Evolutionary conservation across 2,888 invertebrate genomes (phyloP), one percentile per base, ranked within the genome.

Genomic region (Endotricha flammealis): DNA sequence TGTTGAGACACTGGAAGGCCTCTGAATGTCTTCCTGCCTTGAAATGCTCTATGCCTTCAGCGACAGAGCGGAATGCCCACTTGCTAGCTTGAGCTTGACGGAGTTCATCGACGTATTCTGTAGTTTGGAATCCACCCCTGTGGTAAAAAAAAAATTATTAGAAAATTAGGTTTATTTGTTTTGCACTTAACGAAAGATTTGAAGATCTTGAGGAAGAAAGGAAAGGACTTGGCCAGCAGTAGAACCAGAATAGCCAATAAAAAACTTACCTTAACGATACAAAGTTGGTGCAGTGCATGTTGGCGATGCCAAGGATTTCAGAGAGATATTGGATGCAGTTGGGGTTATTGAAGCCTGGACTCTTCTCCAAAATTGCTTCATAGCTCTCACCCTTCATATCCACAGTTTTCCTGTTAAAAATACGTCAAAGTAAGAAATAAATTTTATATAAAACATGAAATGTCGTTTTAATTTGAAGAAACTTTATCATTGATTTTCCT

Each of bases 41-140:
- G 83, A 97, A 97, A 82, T 95, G 94, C 64, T 95, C 94, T 58
- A 98, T 97, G 12, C 98, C 98, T 76, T 97, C 95, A n/a, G 96
- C 95, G 12, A 98, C 97, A 65, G 93, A 93, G 41, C 95, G 91
- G 78, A 96, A 95, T 1, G 97, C 97, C 95, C 96, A 96, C 76
- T 95, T 95, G 71, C 94, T 94, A 30, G 96, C 96, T 82, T 98
- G 97, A 8, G 92, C 90, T 78, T 95, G 95, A 41, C 96, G 91
- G 52, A 98, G 86, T 72, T 95, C 94, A 54, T 90, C 89, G 23
- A 95, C 94, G 77, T 92, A 95, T 60, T 97, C 96, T 50, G 91
- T 88, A 45, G 92, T 89, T 20, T 93, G 90, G 65, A 95, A 95
- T 61, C 92, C 90, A 50, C 91, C 89, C 61, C 94, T 95, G 62